Evolutionary conservation across 2,888 invertebrate genomes (phyloP), one percentile per base, ranked within the genome.

Genomic region (Eristalis pertinax): DNA sequence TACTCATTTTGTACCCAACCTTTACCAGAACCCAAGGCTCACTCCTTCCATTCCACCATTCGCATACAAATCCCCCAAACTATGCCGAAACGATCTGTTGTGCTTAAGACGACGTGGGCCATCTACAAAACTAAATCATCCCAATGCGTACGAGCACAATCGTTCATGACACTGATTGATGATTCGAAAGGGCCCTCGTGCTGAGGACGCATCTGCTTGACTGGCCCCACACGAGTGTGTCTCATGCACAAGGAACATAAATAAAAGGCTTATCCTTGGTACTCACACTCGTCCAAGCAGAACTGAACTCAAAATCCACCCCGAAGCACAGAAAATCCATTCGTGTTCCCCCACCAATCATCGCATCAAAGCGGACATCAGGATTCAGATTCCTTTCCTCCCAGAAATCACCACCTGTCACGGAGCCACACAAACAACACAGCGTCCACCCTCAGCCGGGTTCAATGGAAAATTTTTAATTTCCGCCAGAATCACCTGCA

Each of bases 401-500:
- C 50, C 50, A 50, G 19, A 50, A 50, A 50, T 50, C 50, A 50
- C 50, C 50, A 50, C 50, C 50, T 50, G 50, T 50, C 19, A 19
- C 50, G 19, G 50, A 50, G 4, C 8, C 50, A 7, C n/a, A 8
- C 19, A 19, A 19, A 19, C 50, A n/a, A n/a, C 8, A 4, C 50
- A 50, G 19, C 50, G n/a, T n/a, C 19, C 50, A 50, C n/a, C 50
- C 19, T 50, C 50, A 19, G 50, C 5, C n/a, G 19, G 43, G 15
- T 15, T 43, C 43, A n/a, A 1, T 5, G 4, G 19, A 19, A 19
- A 50, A n/a, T 76, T 76, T 76, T 76, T 68, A 68, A 76, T 68
- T 62, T 76, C 76, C 76, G 67, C 19, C 60, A 26, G 35, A 67
- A 68, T 26, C 60, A 58, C 58, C 29, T 67, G 41, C 41, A 60